These are phyloP conservation scores for Takifugu bimaculatus DNA, from an alignment of 2,113 vertebrate species.

Conservation along the genomic window DNA sequence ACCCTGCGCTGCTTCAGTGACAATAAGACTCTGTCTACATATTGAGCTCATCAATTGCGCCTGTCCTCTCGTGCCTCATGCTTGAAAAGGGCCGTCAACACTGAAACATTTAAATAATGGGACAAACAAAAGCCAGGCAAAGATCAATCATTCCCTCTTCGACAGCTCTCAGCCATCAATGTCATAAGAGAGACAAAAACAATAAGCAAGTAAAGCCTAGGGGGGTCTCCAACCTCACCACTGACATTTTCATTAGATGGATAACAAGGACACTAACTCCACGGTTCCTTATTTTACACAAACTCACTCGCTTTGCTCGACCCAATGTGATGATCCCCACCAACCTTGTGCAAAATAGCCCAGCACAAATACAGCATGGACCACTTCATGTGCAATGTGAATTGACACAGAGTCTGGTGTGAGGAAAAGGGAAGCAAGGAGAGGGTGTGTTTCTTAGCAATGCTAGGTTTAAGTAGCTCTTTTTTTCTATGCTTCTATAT, in stretches of 20 bases:
- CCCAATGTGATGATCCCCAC: constrained; percentile 47
- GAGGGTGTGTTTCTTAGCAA: constrained; percentile 17
- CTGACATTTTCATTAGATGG: constrained; percentile 10
- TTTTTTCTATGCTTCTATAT: constrained; percentile 53
- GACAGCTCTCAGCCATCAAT: constrained; percentile 42
- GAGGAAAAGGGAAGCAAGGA: constrained; percentile 9
- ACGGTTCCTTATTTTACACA: constrained; percentile 13
- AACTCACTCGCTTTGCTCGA: constrained; percentile 15
- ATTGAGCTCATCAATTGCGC: constrained; percentile 63
- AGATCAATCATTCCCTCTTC: constrained; percentile 52
- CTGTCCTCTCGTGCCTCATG: constrained; percentile 64
- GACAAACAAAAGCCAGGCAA: constrained; percentile 45
- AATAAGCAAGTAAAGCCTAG: neutral
- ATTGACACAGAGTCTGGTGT: constrained; percentile 22
- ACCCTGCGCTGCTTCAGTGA: constrained; percentile 50
- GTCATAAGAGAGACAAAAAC: constrained; percentile 16
- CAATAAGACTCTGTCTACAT: constrained; percentile 67
- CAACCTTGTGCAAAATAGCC: constrained; percentile 36
- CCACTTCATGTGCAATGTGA: constrained; percentile 48
- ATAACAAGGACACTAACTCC: neutral
- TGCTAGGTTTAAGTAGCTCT: constrained; percentile 32
- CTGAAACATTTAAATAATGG: constrained; percentile 48
- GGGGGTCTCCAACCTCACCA: constrained; percentile 3
- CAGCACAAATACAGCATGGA: constrained; percentile 49
- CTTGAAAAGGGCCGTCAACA: constrained; percentile 52